Evolutionary conservation across 2,113 vertebrate species (phyloP), one percentile per base, ranked within the genome.

Genomic region (Fukomys damarensis): DNA sequence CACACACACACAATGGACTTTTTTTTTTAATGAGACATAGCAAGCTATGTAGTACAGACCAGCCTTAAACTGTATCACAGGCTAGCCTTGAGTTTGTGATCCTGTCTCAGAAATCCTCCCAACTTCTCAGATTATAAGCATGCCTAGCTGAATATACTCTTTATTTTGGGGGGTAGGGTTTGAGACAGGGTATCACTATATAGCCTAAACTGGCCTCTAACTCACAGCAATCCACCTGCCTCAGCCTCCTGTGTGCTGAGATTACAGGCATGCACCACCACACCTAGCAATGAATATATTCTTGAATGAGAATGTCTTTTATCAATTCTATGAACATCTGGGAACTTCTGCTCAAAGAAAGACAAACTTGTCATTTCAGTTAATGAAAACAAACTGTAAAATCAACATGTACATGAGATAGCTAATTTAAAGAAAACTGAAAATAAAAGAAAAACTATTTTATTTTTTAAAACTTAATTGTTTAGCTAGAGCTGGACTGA

Each of bases 301-400:
- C 26, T 80, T 96, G 20, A 92, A 61, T 72, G 30, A 88, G 38
- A 96, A 70, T 58, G 30, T 56, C 32, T 91, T 90, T 84, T 88
- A 65, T 16, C 41, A 93, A 93, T 5, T 14, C 87, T 90, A 88
- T 24, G 19, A 35, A 88, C 19, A 77, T 65, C 32, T 41, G 19
- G 19, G 74, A 92, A 93, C 46, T 66, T 95, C 41, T 70, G 38
- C 22, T 94, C 20, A 92, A 89, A 74, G 56, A 86, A 88, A 32
- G 32, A 28, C 38, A 82, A 90, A 72, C 24, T 38, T 66, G 66
- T 86, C 54, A 58, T 94, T 85, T 82, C 66, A 90, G 30, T 82
- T 63, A 61, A 61, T 61, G 26, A 82, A 82, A 94, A 77, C 41
- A 83, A 80, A 86, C 0, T 90, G 3, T 54, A 95, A 63, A 32